Conservation (phyloP, 2,113 vertebrate species). For the Illadopsis cleaveri region DNA sequence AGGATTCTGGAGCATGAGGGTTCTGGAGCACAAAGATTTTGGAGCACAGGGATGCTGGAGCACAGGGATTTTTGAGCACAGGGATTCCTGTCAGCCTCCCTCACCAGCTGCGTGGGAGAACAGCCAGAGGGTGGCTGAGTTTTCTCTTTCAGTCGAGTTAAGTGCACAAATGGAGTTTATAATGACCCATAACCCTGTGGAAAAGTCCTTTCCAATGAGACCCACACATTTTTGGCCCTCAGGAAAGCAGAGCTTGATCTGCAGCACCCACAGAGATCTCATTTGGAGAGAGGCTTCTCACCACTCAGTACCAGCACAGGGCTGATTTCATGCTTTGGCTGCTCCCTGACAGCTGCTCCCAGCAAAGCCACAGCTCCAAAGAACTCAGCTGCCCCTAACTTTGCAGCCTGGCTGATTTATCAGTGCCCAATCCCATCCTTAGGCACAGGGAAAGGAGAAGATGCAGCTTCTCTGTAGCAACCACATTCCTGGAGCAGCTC, state of each 20-base stretch:
- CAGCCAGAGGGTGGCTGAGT: background rate
- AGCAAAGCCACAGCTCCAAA: background rate
- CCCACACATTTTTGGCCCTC: background rate
- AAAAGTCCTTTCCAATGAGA: background rate
- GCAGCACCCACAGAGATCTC: background rate
- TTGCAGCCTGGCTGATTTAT: background rate
- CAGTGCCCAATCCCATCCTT: background rate
- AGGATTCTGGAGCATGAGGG: background rate
- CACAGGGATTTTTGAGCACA: background rate
- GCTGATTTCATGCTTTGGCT: background rate
- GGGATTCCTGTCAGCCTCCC: background rate
- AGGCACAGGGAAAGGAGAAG: background rate
- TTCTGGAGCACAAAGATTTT: background rate
- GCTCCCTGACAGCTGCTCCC: background rate
- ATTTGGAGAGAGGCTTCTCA: background rate
- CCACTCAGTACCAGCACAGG: background rate
- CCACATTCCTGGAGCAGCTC: background rate
- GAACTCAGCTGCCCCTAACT: background rate
- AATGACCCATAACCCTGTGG: accelerated
- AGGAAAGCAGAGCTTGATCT: background rate
- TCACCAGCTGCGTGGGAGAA: accelerated
- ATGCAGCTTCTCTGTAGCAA: background rate
- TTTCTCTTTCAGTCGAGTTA: background rate
- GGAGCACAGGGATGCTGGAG: background rate
- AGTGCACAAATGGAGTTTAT: too few species aligned